Evolutionary conservation across 2,888 invertebrate genomes (phyloP).

Genomic region (Hypolimnas misippus): DNA sequence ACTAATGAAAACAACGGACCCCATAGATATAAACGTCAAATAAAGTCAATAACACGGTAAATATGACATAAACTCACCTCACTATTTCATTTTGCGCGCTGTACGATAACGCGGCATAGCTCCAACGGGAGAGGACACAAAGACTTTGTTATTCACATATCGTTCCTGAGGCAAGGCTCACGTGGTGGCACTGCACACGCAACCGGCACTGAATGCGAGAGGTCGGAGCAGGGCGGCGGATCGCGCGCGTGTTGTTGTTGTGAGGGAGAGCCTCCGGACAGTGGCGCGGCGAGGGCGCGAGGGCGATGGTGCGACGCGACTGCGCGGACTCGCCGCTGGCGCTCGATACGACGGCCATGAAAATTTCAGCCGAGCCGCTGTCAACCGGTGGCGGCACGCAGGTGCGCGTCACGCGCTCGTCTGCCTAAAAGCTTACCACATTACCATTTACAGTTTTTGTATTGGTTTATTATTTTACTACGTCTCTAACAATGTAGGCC

Average conservation of each 20-base stretch:
- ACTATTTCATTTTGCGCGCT: constrained; percentile 78
- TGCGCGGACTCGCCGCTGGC: constrained; percentile 67
- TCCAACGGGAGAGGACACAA: constrained; percentile 59
- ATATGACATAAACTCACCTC: constrained; percentile 60
- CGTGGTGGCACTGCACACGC: constrained; percentile 64
- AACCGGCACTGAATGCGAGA: constrained; percentile 52
- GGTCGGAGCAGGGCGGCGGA: constrained; percentile 49
- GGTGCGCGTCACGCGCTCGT: constrained; percentile 55
- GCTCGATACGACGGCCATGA: constrained; percentile 83
- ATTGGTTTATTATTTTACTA: constrained; percentile 3
- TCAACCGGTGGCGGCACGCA: constrained; percentile 80
- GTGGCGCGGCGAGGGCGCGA: constrained; percentile 58
- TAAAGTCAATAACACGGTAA: constrained; percentile 2
- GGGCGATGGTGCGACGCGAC: constrained; percentile 66
- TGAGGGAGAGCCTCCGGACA: constrained; percentile 54
- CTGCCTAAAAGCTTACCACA: constrained; percentile 38
- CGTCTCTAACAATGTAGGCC: not conserved
- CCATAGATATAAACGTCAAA: not conserved
- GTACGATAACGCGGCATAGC: constrained; percentile 64
- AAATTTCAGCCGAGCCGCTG: constrained; percentile 76
- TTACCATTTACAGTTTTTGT: constrained; percentile 16
- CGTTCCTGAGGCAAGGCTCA: constrained; percentile 50
- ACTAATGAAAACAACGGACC: not conserved
- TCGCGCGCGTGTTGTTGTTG: constrained; percentile 62
- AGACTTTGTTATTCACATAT: constrained; percentile 64